Evolutionary conservation across 1,140 invertebrate species (phyloP).

Genomic region (Artemia franciscana): DNA sequence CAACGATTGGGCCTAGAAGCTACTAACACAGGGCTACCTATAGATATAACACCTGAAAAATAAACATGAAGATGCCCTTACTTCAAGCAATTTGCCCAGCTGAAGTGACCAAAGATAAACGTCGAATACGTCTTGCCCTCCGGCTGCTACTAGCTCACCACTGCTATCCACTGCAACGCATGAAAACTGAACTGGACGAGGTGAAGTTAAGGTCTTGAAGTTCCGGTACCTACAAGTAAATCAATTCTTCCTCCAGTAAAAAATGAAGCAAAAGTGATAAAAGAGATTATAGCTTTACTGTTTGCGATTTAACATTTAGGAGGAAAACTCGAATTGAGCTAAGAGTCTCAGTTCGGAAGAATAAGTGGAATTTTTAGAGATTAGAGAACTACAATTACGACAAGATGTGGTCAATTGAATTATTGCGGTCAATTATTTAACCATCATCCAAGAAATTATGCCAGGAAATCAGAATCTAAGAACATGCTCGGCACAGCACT

Average conservation of each 20-base stretch:
- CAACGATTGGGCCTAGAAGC: too few relatives aligned
- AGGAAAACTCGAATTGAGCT: not conserved
- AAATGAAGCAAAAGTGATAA: not conserved
- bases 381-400: too few relatives aligned
- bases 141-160: slow-evolving; percentile 76
- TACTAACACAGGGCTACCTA: too few relatives aligned
- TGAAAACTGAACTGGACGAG: slow-evolving; percentile 71
- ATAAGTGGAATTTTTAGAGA: too few relatives aligned
- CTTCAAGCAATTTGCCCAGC: slow-evolving; percentile 62
- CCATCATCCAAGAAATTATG: too few relatives aligned
- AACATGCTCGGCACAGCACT: too few relatives aligned
- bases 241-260: slow-evolving; percentile 9
- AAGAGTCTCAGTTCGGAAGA: slow-evolving; percentile 1
- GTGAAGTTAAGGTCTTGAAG: slow-evolving; percentile 81
- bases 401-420: too few relatives aligned
- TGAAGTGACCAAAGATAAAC: slow-evolving; percentile 89
- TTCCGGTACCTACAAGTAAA: slow-evolving; percentile 56
- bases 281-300: slow-evolving; percentile 2
- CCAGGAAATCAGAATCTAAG: too few relatives aligned
- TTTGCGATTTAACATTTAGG: not conserved
- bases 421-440: too few relatives aligned
- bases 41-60: too few relatives aligned
- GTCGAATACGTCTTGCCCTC: slow-evolving; percentile 77
- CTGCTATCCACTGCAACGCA: slow-evolving; percentile 66
- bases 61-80: too few relatives aligned